These are phyloP conservation scores for Xestoiulus laeticollis DNA, from an alignment of 2,888 invertebrate species.

Conservation along the genomic window DNA sequence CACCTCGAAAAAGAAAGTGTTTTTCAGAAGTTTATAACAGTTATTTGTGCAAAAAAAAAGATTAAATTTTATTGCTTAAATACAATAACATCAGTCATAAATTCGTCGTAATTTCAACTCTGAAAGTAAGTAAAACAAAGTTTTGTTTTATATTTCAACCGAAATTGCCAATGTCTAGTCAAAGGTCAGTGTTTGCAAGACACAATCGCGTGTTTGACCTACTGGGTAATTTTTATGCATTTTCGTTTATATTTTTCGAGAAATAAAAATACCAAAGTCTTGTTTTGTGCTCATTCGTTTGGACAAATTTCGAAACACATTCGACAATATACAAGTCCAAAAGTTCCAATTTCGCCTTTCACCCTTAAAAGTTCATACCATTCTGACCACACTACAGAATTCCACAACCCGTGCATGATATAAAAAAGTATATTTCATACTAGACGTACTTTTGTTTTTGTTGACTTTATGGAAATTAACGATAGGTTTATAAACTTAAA, in stretches of 20 bases:
- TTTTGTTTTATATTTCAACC: background rate
- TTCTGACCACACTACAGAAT: background rate
- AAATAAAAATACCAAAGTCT: background rate
- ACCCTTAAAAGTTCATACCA: too few relatives aligned
- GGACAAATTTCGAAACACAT: background rate
- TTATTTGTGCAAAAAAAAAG: background rate
- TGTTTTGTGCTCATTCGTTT: background rate
- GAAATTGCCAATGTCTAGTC: background rate
- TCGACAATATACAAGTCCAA: background rate
- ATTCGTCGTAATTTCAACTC: slow-evolving; percentile 16
- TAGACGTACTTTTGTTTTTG: background rate
- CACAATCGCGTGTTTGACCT: background rate
- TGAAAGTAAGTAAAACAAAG: background rate
- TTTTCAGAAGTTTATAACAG: background rate
- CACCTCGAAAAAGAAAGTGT: background rate
- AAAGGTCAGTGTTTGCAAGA: slow-evolving; percentile 8
- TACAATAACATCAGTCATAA: background rate
- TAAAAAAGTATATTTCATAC: background rate
- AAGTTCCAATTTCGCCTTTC: background rate
- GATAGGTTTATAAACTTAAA: background rate
- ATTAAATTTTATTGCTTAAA: background rate
- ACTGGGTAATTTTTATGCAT: slow-evolving; percentile 27
- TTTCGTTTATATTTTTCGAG: background rate
- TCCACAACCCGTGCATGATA: background rate
- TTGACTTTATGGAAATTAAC: background rate